A percentile compares a stretch with the other conserved stretches of the same genome.
These are phyloP conservation scores for Philopotamus ludificatus DNA, from an alignment of 1,140 invertebrate genomes.

Conservation along the genomic window DNA sequence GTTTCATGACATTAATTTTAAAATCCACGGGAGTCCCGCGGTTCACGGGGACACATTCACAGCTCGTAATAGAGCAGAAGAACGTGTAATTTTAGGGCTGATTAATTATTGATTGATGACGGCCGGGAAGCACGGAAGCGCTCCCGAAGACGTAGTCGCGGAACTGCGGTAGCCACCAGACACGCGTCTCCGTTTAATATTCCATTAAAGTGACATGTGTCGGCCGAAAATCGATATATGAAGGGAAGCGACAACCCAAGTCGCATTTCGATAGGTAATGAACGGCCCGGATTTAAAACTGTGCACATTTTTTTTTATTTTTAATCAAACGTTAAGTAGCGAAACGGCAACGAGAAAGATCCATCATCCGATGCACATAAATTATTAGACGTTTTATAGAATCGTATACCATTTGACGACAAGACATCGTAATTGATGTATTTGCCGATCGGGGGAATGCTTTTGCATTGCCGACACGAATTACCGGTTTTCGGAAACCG, in stretches of 20 bases:
- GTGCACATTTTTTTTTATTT: background rate
- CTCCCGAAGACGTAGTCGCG: background rate
- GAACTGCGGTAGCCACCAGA: too few species aligned
- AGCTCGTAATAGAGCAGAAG: background rate
- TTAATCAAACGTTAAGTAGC: background rate
- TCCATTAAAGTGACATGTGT: too few species aligned
- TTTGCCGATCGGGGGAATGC: background rate
- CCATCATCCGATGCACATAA: background rate
- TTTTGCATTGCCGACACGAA: constrained; percentile 1
- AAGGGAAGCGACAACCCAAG: too few species aligned
- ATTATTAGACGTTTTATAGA: background rate
- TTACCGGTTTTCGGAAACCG: constrained; percentile 11
- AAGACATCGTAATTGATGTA: background rate
- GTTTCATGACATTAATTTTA: constrained; percentile 33
- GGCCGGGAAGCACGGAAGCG: background rate
- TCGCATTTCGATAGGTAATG: too few species aligned
- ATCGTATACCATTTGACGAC: background rate
- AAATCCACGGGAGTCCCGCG: constrained; percentile 25
- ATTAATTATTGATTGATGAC: constrained; percentile 36
- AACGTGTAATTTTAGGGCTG: background rate
- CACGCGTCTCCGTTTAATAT: too few species aligned
- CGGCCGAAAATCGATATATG: too few species aligned
- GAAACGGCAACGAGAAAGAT: background rate
- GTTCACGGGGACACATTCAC: background rate
- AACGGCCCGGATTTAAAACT: too few species aligned